Base-by-base conservation (phyloP, 2,113 vertebrate genomes). In the Ariopsis seemanni region DNA sequence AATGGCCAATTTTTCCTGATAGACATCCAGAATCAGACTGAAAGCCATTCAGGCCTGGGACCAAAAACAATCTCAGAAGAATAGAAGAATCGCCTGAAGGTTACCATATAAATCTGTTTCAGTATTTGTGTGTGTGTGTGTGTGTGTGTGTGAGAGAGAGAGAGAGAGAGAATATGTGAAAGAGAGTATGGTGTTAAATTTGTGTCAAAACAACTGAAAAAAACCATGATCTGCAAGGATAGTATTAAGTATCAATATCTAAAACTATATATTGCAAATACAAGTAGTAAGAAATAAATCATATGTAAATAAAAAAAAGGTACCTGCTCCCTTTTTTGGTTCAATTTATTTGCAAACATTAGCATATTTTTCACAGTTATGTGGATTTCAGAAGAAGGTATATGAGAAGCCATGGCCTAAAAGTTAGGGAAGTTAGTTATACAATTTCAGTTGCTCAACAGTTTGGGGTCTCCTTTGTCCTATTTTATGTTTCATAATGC, bases 1-100 rank as follows among this genome's bases (percentile, higher is more conserved):
- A 81, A 81, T 58, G 79, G 79, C 8, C 18, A 60, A 25, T 84
- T 84, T 71, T 69, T 84, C 48, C 53, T 72, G 65, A 53, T 34
- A 72, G 67, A 57, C 52, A 71, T 57, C n/a, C 65, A 72, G 65
- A 72, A 84, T 57, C 52, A 72, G 65, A 72, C 65, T 72, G 50
- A 72, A 81, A 81, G 27, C 79, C 27, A 60, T 11, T 81, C 79
- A 81, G 79, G 30, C 55, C 57, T 60, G 57, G 55, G 25, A 81
- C 78, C 27, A 57, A 80, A 60, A 60, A 22, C 27, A 42, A 34
- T 60, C 78, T 60, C 55, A 42, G 34, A 17, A 34, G 78, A 81
- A 81, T 60, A 42, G 34, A 17, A 34, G 78, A 81, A 81, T 60
- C 15, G 57, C 27, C 27, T 60, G 25, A 34, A 84, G 65, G 50